Conservation (phyloP, 1,140 invertebrate species). For the Scaptomyza pallida region DNA sequence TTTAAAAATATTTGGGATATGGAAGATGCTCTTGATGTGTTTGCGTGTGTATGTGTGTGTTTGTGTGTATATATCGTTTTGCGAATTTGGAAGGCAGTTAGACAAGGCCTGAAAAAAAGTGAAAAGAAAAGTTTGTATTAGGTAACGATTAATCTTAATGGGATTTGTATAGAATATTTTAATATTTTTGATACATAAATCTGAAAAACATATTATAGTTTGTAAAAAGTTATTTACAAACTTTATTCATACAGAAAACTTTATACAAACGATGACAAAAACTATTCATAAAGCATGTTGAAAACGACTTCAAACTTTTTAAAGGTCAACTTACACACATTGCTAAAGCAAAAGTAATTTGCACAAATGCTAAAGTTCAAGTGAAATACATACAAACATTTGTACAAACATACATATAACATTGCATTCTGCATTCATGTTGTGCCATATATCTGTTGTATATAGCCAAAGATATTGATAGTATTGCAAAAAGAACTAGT, state of each 20-base stretch:
- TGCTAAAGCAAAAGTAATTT: conserved; percentile 2
- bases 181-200: neutral
- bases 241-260: too few relatives aligned
- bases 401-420: too few relatives aligned
- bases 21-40: conserved; percentile 76
- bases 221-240: too few relatives aligned
- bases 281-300: too few relatives aligned
- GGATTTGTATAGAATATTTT: too few relatives aligned
- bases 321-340: conserved; percentile 4
- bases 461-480: neutral
- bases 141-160: neutral
- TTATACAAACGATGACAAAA: too few relatives aligned
- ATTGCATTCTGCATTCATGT: too few relatives aligned
- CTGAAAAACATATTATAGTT: neutral
- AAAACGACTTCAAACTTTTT: too few relatives aligned
- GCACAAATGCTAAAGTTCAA: neutral
- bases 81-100: conserved; percentile 82
- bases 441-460: neutral
- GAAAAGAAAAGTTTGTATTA: neutral
- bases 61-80: conserved; percentile 53
- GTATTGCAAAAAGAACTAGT: too few relatives aligned
- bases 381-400: conserved; percentile 3
- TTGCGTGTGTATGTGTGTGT: conserved; percentile 54
- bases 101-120: conserved; percentile 77
- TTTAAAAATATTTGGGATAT: conserved; percentile 82